Conservation (phyloP, 1,140 invertebrate genomes). For the Ptiloglossa arizonensis region DNA sequence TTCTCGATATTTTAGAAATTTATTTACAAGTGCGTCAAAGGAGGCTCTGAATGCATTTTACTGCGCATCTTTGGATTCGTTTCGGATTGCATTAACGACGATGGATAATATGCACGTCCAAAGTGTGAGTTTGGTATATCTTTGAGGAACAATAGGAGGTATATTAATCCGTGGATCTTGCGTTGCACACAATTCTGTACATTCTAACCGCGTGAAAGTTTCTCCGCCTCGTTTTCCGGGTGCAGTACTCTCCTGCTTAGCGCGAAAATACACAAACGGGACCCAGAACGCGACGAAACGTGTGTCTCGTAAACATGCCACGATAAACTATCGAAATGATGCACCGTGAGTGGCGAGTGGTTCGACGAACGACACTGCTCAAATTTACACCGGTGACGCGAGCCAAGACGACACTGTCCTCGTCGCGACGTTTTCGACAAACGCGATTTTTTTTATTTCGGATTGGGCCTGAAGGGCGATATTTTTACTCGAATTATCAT, state of each 20-base stretch:
- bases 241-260: not conserved
- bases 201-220: not conserved
- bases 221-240: slow-evolving; percentile 6
- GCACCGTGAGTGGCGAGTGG: not conserved
- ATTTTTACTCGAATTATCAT: slow-evolving; percentile 32
- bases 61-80: too few species aligned
- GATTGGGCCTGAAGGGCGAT: not conserved
- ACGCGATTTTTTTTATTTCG: slow-evolving; percentile 17
- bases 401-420: slow-evolving; percentile 45
- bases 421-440: not conserved
- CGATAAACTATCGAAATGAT: slow-evolving; percentile 31
- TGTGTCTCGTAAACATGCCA: not conserved
- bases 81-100: too few species aligned
- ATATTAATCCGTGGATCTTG: too few species aligned
- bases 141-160: too few species aligned
- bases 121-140: too few species aligned
- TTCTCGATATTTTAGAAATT: too few species aligned
- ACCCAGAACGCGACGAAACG: not conserved
- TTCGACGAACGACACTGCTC: slow-evolving; percentile 7
- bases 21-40: too few species aligned
- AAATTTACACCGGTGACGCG: slow-evolving; percentile 39
- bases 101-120: too few species aligned
- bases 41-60: too few species aligned
- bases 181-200: slow-evolving; percentile 26
- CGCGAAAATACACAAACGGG: slow-evolving; percentile 16